Base-by-base conservation (phyloP, 2,888 invertebrate species). In the Drosophila cognata region DNA sequence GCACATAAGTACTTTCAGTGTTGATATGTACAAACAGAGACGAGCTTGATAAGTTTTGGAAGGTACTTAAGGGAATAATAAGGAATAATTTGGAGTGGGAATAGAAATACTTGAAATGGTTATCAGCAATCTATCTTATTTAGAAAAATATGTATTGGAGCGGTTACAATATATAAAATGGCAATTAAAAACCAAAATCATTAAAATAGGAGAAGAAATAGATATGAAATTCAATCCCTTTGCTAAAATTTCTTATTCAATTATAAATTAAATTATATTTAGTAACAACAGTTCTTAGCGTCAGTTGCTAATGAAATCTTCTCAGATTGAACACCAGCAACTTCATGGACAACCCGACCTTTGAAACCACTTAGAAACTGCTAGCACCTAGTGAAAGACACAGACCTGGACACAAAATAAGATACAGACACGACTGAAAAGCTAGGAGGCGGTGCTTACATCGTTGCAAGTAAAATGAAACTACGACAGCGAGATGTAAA, bases 401-500 rank as follows among this genome's bases (percentile, higher is more conserved):
- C 41, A 58, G 21, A 60, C 58, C 52, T 62, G 28, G 33, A 58
- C 60, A n/a, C 16, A 59, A 71, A 70, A 62, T 52, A 58, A n/a
- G 13, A 63, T 48, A 53, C 43, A 67, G 68, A 61, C 63, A 63
- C 48, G 36, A 66, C 52, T 21, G 31, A 66, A 60, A 56, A 48
- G 60, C 29, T 56, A 57, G 57, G 72, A 59, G 46, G 59, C 50
- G 21, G 21, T 28, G 50, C 48, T 60, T 43, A 53, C 46, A 79
- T 59, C 56, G 76, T 68, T 68, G 73, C 79, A 63, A 72, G 83
- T 72, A 77, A 77, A 77, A 68, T 58, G 70, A 77, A 77, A 71
- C 83, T 64, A 62, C 61, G 64, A 67, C 55, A 69, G 16, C 25
- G 25, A 81, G 74, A 74, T 71, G 55, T 53, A 38, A 61, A 63